These are phyloP conservation scores for Acanthurus lineatus DNA, from an alignment of 2,797 vertebrate genomes.

Conservation along the genomic window DNA sequence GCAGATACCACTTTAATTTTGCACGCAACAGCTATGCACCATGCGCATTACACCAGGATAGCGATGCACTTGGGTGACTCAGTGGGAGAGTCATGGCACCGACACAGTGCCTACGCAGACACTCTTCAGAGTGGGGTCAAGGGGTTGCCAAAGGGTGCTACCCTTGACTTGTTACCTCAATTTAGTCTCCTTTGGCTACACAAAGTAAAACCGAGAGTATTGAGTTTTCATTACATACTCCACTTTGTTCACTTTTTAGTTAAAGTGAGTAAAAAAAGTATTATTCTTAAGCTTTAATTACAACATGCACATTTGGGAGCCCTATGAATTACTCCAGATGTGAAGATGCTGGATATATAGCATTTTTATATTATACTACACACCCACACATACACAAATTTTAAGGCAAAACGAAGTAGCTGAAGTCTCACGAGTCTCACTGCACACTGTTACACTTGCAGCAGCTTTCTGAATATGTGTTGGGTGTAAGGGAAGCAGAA, in stretches of 20 bases:
- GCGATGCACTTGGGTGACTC: slow-evolving; percentile 68
- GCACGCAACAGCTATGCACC: slow-evolving; percentile 45
- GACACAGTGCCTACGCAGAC: slow-evolving; percentile 61
- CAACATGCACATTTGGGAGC: background rate
- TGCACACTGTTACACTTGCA: slow-evolving; percentile 46
- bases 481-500: slow-evolving; percentile 26
- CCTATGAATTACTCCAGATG: slow-evolving; percentile 1
- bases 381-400: slow-evolving; percentile 3
- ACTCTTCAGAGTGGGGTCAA: slow-evolving; percentile 62
- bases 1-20: slow-evolving; percentile 60
- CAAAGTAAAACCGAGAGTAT: slow-evolving; percentile 10
- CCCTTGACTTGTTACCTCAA: slow-evolving; percentile 22
- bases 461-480: slow-evolving; percentile 41
- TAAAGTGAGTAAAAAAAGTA: slow-evolving; percentile 7
- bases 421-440: slow-evolving; percentile 20
- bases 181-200: slow-evolving; percentile 15
- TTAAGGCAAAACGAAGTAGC: slow-evolving; percentile 17
- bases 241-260: slow-evolving; percentile 18
- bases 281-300: background rate
- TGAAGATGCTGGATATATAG: background rate
- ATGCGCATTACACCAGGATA: slow-evolving; percentile 47
- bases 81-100: slow-evolving; percentile 56
- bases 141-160: slow-evolving; percentile 28
- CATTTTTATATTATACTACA: background rate
- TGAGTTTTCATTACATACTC: slow-evolving; percentile 26